Base-by-base conservation (phyloP, 2,888 invertebrate species). In the Cybosia mesomella region DNA sequence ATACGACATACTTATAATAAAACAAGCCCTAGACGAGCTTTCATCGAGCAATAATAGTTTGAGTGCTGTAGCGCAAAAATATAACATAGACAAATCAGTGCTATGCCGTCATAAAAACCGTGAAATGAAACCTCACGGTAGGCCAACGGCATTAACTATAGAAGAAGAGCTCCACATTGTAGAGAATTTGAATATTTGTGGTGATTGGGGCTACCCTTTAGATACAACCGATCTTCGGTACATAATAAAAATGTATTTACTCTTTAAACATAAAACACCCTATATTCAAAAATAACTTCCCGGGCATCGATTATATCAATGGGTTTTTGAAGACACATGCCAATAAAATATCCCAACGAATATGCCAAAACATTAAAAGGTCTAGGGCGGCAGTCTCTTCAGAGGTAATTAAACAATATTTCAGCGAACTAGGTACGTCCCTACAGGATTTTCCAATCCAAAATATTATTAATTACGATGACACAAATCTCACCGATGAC, bases 331-430 rank as follows among this genome's bases (percentile, higher is more conserved):
- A 28, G 11, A 24, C 28, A 28, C 55, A 57, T 28, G 7, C 55
- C 0, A 28, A 57, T 57, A 15, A 57, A 57, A 57, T 57, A 57
- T 57, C 55, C 2, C 24, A 57, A 57, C 0, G 24, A 28, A 57
- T 57, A 18, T 57, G 55, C 10, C 55, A 57, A 28, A 57, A 57
- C 28, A 57, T 57, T 15, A 57, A 57, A 7, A 10, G 55, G 15
- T 57, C 55, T 28, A 57, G 58, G 10, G 58, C 32, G 2, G 58
- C 58, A 58, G 21, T 58, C 0, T 58, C 58, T 57, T 57, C 18
- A 18, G 18, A 57, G 4, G 32, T 18, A 18, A 57, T 57, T 1
- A 57, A 57, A 57, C 1, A 32, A 11, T 58, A n/a, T 18, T 32
- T 58, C n/a, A 7, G 0, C 7, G 32, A 32, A 32, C 18, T 32